Conservation (phyloP, 2,113 vertebrate species). For the Eulemur rufifrons region DNA sequence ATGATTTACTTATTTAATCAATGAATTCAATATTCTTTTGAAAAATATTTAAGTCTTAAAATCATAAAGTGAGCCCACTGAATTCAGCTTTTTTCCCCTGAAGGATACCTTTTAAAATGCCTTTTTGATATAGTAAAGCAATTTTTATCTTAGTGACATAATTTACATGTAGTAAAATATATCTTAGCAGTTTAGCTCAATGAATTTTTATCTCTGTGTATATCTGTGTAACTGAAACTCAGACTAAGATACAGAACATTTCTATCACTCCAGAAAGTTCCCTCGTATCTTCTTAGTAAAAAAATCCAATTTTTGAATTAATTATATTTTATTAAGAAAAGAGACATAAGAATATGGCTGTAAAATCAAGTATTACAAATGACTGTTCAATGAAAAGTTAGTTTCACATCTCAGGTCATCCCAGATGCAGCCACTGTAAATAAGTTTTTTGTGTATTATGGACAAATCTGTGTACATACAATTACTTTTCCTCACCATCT, state of each 20-base stretch:
- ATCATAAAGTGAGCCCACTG: not conserved
- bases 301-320: not conserved
- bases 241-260: not conserved
- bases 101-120: not conserved
- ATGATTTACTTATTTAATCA: not conserved
- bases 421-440: not conserved
- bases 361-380: not conserved
- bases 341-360: not conserved
- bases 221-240: not conserved
- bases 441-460: not conserved
- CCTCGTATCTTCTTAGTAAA: not conserved
- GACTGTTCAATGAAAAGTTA: not conserved
- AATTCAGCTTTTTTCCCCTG: not conserved
- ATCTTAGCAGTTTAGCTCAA: not conserved
- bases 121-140: not conserved
- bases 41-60: slow-evolving; percentile 3
- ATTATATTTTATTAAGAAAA: not conserved
- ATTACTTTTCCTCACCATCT: not conserved
- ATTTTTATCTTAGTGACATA: not conserved
- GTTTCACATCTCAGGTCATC: not conserved
- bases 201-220: not conserved
- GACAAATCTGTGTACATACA: not conserved
- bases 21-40: not conserved
- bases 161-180: not conserved
- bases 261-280: not conserved